phyloP scores from a whole-genome alignment of 2,113 vertebrate species.

The Calypte anna region DNA sequence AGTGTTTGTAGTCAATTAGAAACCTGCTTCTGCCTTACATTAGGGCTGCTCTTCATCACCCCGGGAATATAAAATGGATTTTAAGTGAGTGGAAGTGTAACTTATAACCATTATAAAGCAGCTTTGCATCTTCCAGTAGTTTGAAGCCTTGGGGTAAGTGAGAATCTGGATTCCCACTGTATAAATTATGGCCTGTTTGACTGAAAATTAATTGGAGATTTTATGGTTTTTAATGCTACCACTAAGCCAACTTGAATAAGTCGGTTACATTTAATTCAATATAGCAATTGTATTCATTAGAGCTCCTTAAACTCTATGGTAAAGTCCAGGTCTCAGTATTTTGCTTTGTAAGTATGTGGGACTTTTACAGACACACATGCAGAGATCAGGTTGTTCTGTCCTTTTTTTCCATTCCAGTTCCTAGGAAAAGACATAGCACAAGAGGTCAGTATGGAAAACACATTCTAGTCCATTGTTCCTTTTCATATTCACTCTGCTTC shows the following conservation, averaged over 20 bases:
- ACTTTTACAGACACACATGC: neutral
- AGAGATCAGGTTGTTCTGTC: conserved; percentile 4
- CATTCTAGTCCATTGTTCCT: neutral
- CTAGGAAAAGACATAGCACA: neutral
- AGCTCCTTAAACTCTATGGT: neutral
- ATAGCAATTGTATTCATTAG: conserved; percentile 27
- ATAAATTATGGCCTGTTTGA: neutral
- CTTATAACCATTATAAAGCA: conserved; percentile 10
- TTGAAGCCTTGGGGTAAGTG: conserved; percentile 4
- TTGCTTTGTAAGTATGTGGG: conserved; percentile 34
- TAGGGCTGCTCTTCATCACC: conserved; percentile 24
- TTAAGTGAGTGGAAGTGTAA: conserved; percentile 21
- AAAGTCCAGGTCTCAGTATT: conserved; percentile 32
- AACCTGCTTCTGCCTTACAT: neutral
- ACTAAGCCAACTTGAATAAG: neutral
- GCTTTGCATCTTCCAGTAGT: neutral
- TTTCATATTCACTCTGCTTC: neutral
- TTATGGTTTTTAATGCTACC: neutral
- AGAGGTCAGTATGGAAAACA: neutral
- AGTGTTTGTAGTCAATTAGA: conserved; percentile 18
- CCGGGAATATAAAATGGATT: conserved; percentile 5
- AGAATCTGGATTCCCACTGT: neutral
- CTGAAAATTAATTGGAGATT: conserved; percentile 19
- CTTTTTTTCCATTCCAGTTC: conserved; percentile 5
- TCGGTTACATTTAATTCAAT: conserved; percentile 19